A percentile compares a stretch with the other conserved stretches of the same genome.
phyloP scores from a whole-genome alignment of 2,797 vertebrate genomes.

The Centropyge bicolor region DNA sequence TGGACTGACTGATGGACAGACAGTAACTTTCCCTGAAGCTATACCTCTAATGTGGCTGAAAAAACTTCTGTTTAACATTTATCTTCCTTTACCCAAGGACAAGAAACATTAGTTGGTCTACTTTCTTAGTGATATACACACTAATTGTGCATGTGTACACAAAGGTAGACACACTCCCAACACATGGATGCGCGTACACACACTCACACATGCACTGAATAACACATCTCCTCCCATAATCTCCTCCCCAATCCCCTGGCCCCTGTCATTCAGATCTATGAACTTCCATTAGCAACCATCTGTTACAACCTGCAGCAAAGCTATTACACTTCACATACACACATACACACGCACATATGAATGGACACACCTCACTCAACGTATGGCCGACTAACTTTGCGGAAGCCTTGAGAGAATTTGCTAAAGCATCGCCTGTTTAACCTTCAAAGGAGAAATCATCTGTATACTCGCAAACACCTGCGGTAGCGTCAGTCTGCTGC shows the following conservation, averaged over 20 bases:
- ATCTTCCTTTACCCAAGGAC: constrained; percentile 30
- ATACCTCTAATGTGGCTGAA: neutral
- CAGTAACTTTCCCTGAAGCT: neutral
- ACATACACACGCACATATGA: constrained; percentile 31
- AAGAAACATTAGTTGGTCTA: constrained; percentile 35
- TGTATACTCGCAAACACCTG: constrained; percentile 54
- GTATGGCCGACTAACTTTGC: constrained; percentile 57
- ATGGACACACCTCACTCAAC: constrained; percentile 46
- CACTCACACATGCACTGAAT: constrained; percentile 38
- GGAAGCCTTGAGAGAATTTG: constrained; percentile 58
- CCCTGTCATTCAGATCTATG: constrained; percentile 89
- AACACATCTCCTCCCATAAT: constrained; percentile 64
- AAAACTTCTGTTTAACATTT: neutral
- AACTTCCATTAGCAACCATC: constrained; percentile 90
- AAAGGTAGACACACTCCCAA: constrained; percentile 33
- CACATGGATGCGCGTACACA: constrained; percentile 11
- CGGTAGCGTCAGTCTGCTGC: constrained; percentile 24
- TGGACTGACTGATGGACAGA: neutral
- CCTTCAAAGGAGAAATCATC: constrained; percentile 72
- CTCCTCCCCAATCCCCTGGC: constrained; percentile 76
- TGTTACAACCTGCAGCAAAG: constrained; percentile 88
- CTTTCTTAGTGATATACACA: constrained; percentile 35
- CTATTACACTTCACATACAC: constrained; percentile 65
- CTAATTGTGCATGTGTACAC: constrained; percentile 43
- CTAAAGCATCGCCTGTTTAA: constrained; percentile 63